Evolutionary conservation across 2,113 vertebrate genomes (phyloP).

Genomic region (Oceanodroma tethys): DNA sequence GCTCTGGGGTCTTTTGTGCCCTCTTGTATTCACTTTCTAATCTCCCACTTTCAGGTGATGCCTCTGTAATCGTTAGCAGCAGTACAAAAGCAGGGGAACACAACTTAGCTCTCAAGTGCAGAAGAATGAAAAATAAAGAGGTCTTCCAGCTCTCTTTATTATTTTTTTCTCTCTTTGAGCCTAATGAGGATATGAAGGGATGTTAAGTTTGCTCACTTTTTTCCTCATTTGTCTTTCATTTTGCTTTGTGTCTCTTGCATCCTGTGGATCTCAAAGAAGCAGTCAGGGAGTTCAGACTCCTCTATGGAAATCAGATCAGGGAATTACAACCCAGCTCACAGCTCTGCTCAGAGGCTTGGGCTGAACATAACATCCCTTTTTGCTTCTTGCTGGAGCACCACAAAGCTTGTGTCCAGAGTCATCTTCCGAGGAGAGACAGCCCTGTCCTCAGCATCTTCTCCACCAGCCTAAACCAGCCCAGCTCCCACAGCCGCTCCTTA

Average conservation of each 20-base stretch:
- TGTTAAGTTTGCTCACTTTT: neutral
- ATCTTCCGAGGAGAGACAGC: neutral
- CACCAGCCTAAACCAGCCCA: neutral
- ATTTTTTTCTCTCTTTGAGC: neutral
- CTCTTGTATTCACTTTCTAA: neutral
- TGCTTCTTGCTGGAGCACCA: neutral
- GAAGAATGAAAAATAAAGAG: neutral
- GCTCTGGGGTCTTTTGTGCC: neutral
- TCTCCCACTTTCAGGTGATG: neutral
- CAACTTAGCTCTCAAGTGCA: neutral
- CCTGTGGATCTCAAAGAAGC: neutral
- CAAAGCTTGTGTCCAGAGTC: accelerated
- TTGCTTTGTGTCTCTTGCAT: neutral
- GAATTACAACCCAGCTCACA: neutral
- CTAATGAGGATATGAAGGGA: neutral
- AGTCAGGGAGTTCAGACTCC: neutral
- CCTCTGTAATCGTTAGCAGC: neutral
- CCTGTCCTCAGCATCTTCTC: neutral
- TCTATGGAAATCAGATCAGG: neutral
- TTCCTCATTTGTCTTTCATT: neutral
- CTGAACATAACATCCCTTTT: neutral
- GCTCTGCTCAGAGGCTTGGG: neutral
- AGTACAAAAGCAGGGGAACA: neutral
- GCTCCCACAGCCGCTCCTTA: neutral
- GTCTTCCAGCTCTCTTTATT: neutral